Evolutionary conservation across 2,888 invertebrate species (phyloP).

Genomic region (Sussaba pulchella): DNA sequence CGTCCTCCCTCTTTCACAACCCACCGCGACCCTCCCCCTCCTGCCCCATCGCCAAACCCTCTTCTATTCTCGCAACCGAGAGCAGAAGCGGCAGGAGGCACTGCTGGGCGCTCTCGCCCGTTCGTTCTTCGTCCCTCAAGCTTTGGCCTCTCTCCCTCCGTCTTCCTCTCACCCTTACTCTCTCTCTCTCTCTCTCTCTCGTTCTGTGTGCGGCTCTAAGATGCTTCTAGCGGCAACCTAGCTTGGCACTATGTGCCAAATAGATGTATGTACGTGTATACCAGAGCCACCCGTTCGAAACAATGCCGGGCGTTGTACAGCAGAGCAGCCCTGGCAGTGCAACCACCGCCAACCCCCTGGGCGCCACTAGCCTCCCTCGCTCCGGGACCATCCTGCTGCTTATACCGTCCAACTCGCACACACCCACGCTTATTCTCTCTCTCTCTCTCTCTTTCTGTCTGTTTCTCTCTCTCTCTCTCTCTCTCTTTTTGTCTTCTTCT

Average conservation of each 20-base stretch:
- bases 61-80: constrained; percentile 65
- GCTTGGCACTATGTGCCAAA: constrained; percentile 77
- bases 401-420: constrained; percentile 64
- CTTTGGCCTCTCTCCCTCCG: constrained; percentile 41
- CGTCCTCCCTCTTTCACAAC: constrained; percentile 62
- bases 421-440: constrained; percentile 37
- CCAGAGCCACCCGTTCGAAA: constrained; percentile 78
- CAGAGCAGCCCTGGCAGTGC: constrained; percentile 60
- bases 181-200: constrained; percentile 55
- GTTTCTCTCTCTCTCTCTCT: constrained; percentile 29
- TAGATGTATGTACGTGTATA: constrained; percentile 79
- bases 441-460: constrained; percentile 26
- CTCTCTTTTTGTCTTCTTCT: constrained; percentile 49
- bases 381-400: constrained; percentile 67
- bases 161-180: constrained; percentile 60
- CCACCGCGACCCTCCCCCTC: constrained; percentile 49
- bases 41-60: constrained; percentile 52
- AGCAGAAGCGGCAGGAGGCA: constrained; percentile 65
- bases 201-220: constrained; percentile 80
- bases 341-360: constrained; percentile 68
- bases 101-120: constrained; percentile 20
- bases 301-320: constrained; percentile 79
- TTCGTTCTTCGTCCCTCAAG: constrained; percentile 34
- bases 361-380: constrained; percentile 64
- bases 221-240: constrained; percentile 74